A percentile compares a stretch with the other conserved stretches of the same genome.
Evolutionary conservation across 2,113 vertebrate species (phyloP).

Genomic region (Oreochromis aureus): DNA sequence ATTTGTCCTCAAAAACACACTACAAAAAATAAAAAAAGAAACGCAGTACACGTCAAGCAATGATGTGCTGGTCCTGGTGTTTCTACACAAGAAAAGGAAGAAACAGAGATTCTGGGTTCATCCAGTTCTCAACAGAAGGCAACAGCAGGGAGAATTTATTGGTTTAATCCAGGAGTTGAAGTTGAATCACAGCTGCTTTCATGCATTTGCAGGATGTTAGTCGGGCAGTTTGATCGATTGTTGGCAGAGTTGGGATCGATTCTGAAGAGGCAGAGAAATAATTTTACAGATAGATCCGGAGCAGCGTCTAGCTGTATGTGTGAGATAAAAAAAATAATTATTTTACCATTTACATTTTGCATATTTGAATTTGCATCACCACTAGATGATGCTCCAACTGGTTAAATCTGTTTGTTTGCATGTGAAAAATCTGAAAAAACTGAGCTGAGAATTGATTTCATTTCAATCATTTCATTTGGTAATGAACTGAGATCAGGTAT

Average conservation of each 20-base stretch:
- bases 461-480: background rate
- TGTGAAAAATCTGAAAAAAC: background rate
- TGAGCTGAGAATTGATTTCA: background rate
- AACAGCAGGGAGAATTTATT: background rate
- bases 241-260: background rate
- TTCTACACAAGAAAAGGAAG: background rate
- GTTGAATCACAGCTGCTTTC: background rate
- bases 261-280: background rate
- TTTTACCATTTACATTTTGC: background rate
- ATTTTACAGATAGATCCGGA: background rate
- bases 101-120: background rate
- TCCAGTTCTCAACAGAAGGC: background rate
- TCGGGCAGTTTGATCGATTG: background rate
- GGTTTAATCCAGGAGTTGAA: background rate
- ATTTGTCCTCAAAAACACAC: background rate
- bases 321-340: background rate
- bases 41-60: background rate
- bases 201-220: background rate
- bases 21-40: background rate
- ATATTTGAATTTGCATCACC: background rate
- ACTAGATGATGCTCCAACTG: background rate
- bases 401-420: background rate
- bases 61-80: background rate
- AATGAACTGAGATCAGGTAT: background rate
- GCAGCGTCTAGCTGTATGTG: accelerated